These are phyloP conservation scores for Copidosoma floridanum DNA, from an alignment of 1,140 invertebrate genomes.

Conservation along the genomic window DNA sequence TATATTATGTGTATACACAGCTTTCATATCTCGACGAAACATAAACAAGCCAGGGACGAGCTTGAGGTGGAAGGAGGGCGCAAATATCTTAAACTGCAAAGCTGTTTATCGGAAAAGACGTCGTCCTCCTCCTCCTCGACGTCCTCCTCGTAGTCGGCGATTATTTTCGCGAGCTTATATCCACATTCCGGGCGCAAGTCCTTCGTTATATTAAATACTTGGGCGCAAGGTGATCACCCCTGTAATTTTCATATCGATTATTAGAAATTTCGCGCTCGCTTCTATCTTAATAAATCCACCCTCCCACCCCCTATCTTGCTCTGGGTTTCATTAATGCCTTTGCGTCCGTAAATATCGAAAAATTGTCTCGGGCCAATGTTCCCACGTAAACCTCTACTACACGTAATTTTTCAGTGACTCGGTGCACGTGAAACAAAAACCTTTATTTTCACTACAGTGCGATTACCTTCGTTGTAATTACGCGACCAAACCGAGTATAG, in stretches of 20 bases:
- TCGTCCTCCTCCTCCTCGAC: conserved; percentile 14
- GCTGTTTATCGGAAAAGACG: conserved; percentile 28
- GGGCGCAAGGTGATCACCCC: conserved; percentile 11
- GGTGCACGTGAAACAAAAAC: no score
- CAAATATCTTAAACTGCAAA: conserved; percentile 28
- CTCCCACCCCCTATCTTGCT: conserved; percentile 6
- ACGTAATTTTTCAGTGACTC: no score
- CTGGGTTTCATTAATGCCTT: no score
- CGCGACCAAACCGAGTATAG: no score
- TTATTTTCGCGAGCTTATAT: conserved; percentile 26
- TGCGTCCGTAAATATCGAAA: conserved; percentile 21
- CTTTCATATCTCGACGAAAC: neutral
- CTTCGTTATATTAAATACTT: conserved; percentile 28
- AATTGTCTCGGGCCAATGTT: no score
- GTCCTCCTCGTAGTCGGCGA: neutral
- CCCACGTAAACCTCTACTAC: no score
- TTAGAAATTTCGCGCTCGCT: conserved; percentile 16
- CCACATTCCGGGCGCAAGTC: conserved; percentile 17
- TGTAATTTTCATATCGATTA: conserved; percentile 29
- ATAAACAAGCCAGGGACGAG: conserved; percentile 5
- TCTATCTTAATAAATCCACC: conserved; percentile 26
- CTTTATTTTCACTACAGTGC: no score
- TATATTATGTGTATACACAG: no score
- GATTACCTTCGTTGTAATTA: no score
- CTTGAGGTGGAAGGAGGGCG: neutral